phyloP scores from a whole-genome alignment of 2,888 invertebrate genomes.

The Stenolophus ochropezus region DNA sequence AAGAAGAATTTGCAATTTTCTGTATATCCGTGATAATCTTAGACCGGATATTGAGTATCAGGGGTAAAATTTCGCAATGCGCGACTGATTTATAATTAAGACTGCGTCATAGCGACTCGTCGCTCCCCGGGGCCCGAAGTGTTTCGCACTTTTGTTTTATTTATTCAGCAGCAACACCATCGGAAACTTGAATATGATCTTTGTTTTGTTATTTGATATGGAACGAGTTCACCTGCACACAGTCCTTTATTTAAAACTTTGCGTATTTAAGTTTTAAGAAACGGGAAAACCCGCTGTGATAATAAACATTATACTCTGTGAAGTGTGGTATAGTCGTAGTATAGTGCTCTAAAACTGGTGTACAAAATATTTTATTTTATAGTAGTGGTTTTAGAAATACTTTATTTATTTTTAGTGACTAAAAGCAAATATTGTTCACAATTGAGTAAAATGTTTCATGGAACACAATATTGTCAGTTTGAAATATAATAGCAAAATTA shows the following conservation, averaged over 20 bases:
- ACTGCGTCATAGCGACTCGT: not conserved
- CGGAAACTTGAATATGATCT: slow-evolving; percentile 37
- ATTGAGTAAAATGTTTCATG: too few species aligned
- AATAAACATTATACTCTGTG: slow-evolving; percentile 48
- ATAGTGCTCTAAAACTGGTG: slow-evolving; percentile 1
- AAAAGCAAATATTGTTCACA: too few species aligned
- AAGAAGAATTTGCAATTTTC: not conserved
- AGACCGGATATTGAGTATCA: slow-evolving; percentile 18
- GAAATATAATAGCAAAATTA: too few species aligned
- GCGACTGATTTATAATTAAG: slow-evolving; percentile 25
- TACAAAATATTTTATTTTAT: slow-evolving; percentile 32
- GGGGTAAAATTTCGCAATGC: slow-evolving; percentile 14
- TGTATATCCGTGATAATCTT: not conserved
- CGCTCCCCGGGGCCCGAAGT: not conserved
- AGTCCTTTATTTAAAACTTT: slow-evolving; percentile 51
- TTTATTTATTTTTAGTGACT: too few species aligned
- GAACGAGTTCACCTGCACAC: slow-evolving; percentile 16
- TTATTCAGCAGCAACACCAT: slow-evolving; percentile 1
- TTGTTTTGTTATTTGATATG: slow-evolving; percentile 42
- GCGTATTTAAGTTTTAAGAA: slow-evolving; percentile 43
- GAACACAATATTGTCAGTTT: too few species aligned
- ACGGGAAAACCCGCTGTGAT: not conserved
- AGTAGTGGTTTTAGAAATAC: too few species aligned
- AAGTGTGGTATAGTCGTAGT: not conserved
- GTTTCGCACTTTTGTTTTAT: slow-evolving; percentile 34